Conservation (phyloP, 2,113 vertebrate species). For the Ramphastos sulfuratus region DNA sequence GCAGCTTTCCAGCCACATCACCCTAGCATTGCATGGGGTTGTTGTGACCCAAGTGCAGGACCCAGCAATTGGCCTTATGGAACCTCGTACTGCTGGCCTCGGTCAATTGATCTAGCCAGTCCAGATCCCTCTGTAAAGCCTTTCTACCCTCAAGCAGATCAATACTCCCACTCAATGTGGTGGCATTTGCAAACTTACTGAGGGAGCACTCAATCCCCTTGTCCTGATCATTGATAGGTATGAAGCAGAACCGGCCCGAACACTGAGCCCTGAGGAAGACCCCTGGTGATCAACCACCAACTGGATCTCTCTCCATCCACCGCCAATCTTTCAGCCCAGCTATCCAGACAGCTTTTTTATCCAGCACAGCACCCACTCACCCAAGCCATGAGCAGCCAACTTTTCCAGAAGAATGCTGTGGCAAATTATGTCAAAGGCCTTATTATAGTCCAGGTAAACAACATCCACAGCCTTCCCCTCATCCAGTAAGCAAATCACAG, state of each 20-base stretch:
- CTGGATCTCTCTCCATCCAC: neutral
- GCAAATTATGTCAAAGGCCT: neutral
- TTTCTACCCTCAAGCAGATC: neutral
- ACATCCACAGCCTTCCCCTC: neutral
- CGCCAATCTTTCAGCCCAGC: fast-evolving
- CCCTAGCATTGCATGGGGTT: fast-evolving
- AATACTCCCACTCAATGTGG: fast-evolving
- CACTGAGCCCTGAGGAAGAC: neutral
- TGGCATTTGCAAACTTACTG: neutral
- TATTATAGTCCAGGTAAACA: neutral
- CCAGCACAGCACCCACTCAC: fast-evolving
- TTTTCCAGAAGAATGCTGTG: neutral
- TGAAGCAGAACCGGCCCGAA: neutral
- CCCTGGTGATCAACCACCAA: neutral
- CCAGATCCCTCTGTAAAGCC: neutral
- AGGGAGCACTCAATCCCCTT: neutral
- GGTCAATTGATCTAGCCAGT: fast-evolving
- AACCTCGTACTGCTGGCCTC: fast-evolving
- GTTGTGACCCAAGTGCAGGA: neutral
- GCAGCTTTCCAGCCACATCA: neutral
- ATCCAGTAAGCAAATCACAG: neutral
- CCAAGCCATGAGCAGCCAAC: neutral
- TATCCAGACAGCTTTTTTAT: neutral
- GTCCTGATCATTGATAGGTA: neutral
- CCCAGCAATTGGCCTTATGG: fast-evolving